Evolutionary conservation across 2,888 invertebrate genomes (phyloP), one percentile per base, ranked within the genome.

Genomic region (Oscheius onirici): DNA sequence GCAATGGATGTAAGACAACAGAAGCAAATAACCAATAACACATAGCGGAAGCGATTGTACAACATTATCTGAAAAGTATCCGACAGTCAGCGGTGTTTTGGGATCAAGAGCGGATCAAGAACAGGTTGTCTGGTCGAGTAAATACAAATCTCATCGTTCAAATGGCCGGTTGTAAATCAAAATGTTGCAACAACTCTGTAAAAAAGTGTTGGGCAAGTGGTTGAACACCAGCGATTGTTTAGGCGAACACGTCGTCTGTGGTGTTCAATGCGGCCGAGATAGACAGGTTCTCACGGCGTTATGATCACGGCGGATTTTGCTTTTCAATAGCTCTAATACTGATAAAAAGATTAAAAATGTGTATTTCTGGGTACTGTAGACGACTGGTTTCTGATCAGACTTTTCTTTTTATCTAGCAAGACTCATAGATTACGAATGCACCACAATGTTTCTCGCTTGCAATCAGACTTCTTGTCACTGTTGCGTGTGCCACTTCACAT

Each of bases 1-100:
- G 73, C 68, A 49, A 81, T 76, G 1, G 79, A 71, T 3, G 81
- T 79, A 10, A 81, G 67, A 68, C 79, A 76, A 24, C 76, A 68
- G 26, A 81, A 71, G 44, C 79, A 74, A 26, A 77, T 60, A 26
- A 81, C 65, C 1, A 74, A 67, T 6, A 81, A 66, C n/a, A 77
- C 22, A 69, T 76, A 79, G 49, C 80, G 80, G 69, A 76, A 80
- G 3, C 66, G 52, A 22, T 66, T 54, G 6, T 51, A 13, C 52
- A 63, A 28, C 28, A 26, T 40, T 20, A 41, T 41, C 43, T 41
- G 43, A 34, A 58, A 58, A 17, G 22, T 20, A 15, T 13, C 6
- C 5, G 22, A n/a, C 13, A 6, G 13, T 17, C 5, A 17, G 5
- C n/a, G 46, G 13, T 46, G 20, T 17, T 46, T 20, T 20, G 13